Conservation (phyloP, 2,113 vertebrate species). For the Peromyscus californicus region DNA sequence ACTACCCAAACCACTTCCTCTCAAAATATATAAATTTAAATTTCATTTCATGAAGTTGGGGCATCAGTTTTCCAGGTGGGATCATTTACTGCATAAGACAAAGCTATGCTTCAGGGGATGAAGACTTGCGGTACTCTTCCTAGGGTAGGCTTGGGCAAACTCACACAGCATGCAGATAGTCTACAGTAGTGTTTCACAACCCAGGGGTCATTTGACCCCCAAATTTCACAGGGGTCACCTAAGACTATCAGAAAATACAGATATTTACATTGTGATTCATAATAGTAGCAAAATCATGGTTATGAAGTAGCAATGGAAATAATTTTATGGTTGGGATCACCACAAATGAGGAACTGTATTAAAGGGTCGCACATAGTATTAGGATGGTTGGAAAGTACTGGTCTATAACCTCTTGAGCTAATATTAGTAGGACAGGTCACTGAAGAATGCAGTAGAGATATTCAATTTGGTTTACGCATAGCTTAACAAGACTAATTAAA, state of each 20-base stretch:
- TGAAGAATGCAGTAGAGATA: not conserved
- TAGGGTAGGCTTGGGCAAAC: not conserved
- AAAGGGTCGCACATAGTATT: not conserved
- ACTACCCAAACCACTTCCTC: not conserved
- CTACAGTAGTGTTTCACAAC: not conserved
- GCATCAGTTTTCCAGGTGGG: not conserved
- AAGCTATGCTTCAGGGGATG: not conserved
- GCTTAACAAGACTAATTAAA: constrained; percentile 51
- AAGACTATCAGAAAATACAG: not conserved
- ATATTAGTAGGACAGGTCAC: not conserved
- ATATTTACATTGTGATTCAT: not conserved
- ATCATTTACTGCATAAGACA: not conserved
- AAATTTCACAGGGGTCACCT: not conserved
- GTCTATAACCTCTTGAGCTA: not conserved
- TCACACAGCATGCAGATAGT: not conserved
- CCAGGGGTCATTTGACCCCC: not conserved
- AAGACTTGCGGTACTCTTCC: not conserved
- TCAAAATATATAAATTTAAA: constrained; percentile 26
- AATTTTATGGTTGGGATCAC: not conserved
- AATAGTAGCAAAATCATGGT: not conserved
- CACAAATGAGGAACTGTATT: not conserved
- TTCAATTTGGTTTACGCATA: not conserved
- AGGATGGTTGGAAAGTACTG: not conserved
- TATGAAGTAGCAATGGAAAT: not conserved
- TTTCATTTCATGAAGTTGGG: not conserved